Evolutionary conservation across 2,888 invertebrate species (phyloP).

Genomic region (Andrena dorsata): DNA sequence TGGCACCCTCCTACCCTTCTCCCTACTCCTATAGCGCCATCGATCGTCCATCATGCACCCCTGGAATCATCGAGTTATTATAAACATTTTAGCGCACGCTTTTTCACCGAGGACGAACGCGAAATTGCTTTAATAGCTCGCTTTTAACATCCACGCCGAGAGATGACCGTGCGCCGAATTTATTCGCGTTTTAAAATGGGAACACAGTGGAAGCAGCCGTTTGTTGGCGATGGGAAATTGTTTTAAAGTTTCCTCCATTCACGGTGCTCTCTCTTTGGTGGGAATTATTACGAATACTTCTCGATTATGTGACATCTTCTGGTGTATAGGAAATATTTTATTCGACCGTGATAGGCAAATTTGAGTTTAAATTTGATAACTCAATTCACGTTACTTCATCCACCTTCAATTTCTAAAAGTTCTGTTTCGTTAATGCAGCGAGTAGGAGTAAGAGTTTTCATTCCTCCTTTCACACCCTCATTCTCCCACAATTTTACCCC

Average conservation of each 20-base stretch:
- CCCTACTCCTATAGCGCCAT: constrained; percentile 1
- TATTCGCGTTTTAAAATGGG: constrained; percentile 17
- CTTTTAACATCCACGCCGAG: constrained; percentile 34
- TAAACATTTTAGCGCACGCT: constrained; percentile 45
- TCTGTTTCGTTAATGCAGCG: too few relatives aligned
- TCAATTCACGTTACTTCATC: too few relatives aligned
- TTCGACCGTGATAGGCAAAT: too few relatives aligned
- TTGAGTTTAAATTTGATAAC: too few relatives aligned
- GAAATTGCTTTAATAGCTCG: constrained; percentile 52
- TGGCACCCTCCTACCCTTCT: not conserved
- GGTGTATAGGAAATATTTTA: too few relatives aligned
- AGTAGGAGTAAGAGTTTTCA: too few relatives aligned
- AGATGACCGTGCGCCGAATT: constrained; percentile 20
- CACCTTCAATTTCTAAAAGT: too few relatives aligned
- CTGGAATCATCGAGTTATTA: constrained; percentile 35
- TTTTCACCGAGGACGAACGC: constrained; percentile 30
- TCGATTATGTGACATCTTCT: too few relatives aligned
- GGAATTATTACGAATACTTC: too few relatives aligned
- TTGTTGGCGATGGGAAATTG: not conserved
- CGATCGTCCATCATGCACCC: constrained; percentile 47
- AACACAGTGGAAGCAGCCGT: not conserved
- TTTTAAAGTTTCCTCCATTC: not conserved
- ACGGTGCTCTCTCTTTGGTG: not conserved
- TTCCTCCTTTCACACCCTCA: too few relatives aligned
- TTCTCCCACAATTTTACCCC: too few relatives aligned